A percentile compares a stretch with the other conserved stretches of the same genome.
Conservation (phyloP, 92 coral and sea anemone species). For the Plumapathes pennacea region DNA sequence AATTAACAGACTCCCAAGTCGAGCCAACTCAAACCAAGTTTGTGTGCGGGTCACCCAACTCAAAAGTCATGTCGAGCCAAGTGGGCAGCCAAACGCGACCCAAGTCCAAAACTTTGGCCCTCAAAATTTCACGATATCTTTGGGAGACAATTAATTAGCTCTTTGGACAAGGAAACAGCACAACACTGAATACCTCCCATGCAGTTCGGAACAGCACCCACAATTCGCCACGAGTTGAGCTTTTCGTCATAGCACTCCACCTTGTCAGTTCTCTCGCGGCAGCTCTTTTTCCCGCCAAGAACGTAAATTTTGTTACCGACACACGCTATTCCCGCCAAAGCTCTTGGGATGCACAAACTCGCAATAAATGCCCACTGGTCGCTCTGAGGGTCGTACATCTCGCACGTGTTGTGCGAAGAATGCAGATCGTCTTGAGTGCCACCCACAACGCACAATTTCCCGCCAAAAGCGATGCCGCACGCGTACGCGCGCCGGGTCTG, state of each 20-base stretch:
- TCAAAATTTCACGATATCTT: constrained; percentile 36
- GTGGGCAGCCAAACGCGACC: too few relatives aligned
- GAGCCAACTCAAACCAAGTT: too few relatives aligned
- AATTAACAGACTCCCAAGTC: too few relatives aligned
- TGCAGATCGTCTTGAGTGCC: constrained; percentile 86
- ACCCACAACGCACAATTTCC: constrained; percentile 71
- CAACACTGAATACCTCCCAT: constrained; percentile 95
- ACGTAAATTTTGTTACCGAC: constrained; percentile 71
- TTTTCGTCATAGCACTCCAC: constrained; percentile 84
- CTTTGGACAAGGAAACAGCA: constrained; percentile 61
- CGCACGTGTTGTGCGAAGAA: constrained; percentile 86
- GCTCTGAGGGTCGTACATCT: constrained; percentile 63
- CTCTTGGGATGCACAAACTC: constrained; percentile 75
- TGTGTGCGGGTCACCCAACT: too few relatives aligned
- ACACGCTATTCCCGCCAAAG: constrained; percentile 82
- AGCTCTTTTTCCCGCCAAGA: constrained; percentile 92
- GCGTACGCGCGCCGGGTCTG: constrained; percentile 88
- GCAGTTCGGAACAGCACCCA: constrained; percentile 90
- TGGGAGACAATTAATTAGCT: constrained; percentile 59
- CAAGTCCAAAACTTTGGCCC: not conserved
- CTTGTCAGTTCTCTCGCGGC: constrained; percentile 83
- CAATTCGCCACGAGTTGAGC: constrained; percentile 78
- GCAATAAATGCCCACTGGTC: constrained; percentile 76
- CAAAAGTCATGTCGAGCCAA: too few relatives aligned
- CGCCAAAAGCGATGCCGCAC: constrained; percentile 68